Evolutionary conservation across 2,797 vertebrate species (phyloP).

Genomic region (Rhinophrynus dorsalis): DNA sequence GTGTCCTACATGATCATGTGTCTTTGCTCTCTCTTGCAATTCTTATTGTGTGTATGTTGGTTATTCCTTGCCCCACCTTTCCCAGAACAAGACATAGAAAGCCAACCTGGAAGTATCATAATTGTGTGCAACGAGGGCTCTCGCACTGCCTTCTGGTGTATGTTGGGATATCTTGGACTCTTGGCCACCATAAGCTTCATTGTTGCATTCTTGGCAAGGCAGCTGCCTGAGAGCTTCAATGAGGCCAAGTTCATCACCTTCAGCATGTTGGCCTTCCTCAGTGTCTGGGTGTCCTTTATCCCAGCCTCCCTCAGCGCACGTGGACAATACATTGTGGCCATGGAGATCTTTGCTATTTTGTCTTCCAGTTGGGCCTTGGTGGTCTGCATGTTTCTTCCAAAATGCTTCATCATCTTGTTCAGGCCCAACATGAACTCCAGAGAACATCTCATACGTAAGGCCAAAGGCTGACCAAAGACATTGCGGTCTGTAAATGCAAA

Average conservation of each 20-base stretch:
- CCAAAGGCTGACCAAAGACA: no score
- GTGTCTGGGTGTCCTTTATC: slow-evolving; percentile 40
- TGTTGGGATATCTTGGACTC: slow-evolving; percentile 23
- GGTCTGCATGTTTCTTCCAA: slow-evolving; percentile 28
- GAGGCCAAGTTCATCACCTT: slow-evolving; percentile 47
- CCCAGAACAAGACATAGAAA: not conserved
- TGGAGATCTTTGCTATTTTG: slow-evolving; percentile 42
- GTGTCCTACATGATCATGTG: not conserved
- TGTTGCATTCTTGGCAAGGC: slow-evolving; percentile 27
- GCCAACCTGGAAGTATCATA: not conserved
- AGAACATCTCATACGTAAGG: slow-evolving; percentile 15
- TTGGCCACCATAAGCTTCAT: slow-evolving; percentile 25
- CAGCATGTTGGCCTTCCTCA: slow-evolving; percentile 43
- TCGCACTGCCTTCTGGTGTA: slow-evolving; percentile 11
- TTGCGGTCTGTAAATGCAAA: no score
- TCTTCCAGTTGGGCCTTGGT: slow-evolving; percentile 22
- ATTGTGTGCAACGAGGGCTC: slow-evolving; percentile 30
- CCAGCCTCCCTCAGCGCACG: slow-evolving; percentile 27
- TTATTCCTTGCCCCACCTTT: slow-evolving; percentile 8
- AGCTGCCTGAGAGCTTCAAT: slow-evolving; percentile 45
- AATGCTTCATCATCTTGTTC: slow-evolving; percentile 35
- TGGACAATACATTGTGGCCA: slow-evolving; percentile 30
- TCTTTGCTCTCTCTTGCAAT: slow-evolving; percentile 8
- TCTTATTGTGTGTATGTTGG: slow-evolving; percentile 15
- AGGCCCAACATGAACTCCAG: slow-evolving; percentile 26